A percentile compares a stretch with the other conserved stretches of the same genome.
These are phyloP conservation scores for Tupaia chinensis DNA, from an alignment of 2,113 vertebrate species.

Conservation along the genomic window DNA sequence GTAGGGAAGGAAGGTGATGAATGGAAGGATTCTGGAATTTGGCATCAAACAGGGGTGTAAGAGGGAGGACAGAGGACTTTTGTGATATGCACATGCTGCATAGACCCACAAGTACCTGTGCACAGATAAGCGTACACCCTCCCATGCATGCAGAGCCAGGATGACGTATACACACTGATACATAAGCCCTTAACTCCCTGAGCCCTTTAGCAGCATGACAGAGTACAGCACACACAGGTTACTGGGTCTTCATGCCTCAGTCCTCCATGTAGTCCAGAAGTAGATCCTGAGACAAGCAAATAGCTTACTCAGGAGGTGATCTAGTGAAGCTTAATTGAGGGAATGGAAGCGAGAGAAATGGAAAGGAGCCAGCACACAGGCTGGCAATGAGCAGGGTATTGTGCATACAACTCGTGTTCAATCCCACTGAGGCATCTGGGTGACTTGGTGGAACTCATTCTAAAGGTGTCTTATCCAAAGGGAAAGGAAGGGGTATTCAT, in stretches of 20 bases:
- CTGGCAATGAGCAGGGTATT: background rate
- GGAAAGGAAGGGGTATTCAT: background rate
- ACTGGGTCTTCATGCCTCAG: background rate
- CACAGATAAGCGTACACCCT: background rate
- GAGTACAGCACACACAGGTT: background rate
- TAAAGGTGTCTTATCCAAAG: background rate
- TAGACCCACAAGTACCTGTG: background rate
- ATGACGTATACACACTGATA: no score
- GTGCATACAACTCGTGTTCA: background rate
- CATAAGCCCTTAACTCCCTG: background rate
- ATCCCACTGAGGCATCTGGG: background rate
- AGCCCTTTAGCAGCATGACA: rapidly evolving
- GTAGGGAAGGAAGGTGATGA: background rate
- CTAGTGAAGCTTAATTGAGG: background rate
- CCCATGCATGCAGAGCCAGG: background rate
- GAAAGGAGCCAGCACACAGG: background rate
- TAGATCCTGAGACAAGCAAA: background rate
- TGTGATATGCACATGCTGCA: rapidly evolving
- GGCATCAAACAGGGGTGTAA: background rate
- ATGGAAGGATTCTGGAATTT: background rate
- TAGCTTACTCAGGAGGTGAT: background rate
- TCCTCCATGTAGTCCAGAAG: background rate
- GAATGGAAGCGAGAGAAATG: background rate
- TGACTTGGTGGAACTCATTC: background rate
- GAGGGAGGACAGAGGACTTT: background rate